Percentiles rank a stretch among this genome's conserved stretches.
Conservation (phyloP, 1,140 invertebrate species). For the Hestina assimilis region DNA sequence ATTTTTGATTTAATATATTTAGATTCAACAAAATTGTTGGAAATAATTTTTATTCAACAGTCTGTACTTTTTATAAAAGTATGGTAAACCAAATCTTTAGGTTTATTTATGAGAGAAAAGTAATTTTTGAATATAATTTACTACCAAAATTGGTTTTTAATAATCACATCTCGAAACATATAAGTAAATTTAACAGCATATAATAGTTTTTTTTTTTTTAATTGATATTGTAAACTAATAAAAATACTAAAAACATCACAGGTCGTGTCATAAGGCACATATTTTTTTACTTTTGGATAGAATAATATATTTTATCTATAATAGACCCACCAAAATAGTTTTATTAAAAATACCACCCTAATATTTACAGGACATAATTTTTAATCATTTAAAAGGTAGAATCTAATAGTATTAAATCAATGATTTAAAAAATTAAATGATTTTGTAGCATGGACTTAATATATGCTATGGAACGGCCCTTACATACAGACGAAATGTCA, state of each 20-base stretch:
- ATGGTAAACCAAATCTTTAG: no score
- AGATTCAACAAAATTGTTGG: no score
- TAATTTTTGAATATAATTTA: no score
- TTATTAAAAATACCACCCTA: not conserved
- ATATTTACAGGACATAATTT: not conserved
- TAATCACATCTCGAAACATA: no score
- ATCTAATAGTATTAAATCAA: constrained; percentile 11
- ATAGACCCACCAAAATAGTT: constrained; percentile 3
- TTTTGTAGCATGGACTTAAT: no score
- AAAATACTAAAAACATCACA: not conserved
- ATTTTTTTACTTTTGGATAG: not conserved
- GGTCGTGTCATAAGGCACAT: not conserved
- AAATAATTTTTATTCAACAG: no score
- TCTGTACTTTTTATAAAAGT: no score
- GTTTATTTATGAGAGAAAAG: no score
- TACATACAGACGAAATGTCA: no score
- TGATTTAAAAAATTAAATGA: not conserved
- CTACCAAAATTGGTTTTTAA: no score
- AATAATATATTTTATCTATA: constrained; percentile 4
- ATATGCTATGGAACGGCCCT: no score
- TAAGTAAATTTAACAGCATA: no score
- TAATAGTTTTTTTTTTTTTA: not conserved
- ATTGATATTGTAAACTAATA: not conserved
- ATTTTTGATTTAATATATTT: constrained; percentile 2
- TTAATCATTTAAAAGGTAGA: constrained; percentile 1